Conservation (phyloP, 2,888 invertebrate genomes). For the Sarcophaga rosellei region DNA sequence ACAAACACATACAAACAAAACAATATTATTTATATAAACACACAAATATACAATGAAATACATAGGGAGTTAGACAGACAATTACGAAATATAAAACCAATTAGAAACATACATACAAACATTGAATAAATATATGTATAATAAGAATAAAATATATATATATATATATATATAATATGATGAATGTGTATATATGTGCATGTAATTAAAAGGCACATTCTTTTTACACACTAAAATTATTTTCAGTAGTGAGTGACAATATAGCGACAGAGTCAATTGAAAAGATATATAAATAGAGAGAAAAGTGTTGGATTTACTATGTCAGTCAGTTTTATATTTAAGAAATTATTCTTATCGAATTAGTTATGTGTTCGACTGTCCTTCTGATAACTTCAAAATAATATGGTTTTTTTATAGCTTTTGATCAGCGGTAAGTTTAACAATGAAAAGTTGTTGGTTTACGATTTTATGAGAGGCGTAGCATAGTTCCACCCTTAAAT, state of each 20-base stretch:
- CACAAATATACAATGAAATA: conserved; percentile 27
- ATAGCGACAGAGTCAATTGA: background rate
- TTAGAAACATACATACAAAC: conserved; percentile 23
- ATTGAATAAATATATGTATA: background rate
- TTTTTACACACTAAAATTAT: background rate
- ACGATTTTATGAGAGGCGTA: no score
- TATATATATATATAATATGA: no score
- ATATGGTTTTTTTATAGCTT: no score
- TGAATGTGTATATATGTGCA: conserved; percentile 24
- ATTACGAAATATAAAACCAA: background rate
- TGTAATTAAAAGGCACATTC: background rate
- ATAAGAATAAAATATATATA: no score
- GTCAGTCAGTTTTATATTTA: no score
- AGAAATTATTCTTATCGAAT: no score
- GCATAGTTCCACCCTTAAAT: no score
- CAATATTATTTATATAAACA: conserved; percentile 43
- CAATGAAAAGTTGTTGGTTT: no score
- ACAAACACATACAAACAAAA: conserved; percentile 22
- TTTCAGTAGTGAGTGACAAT: conserved; percentile 40
- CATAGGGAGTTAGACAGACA: background rate
- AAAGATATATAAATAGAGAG: background rate
- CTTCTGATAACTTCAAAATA: no score
- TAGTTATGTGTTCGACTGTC: no score
- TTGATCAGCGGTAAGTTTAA: no score
- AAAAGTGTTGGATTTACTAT: no score